These are phyloP conservation scores for Glossophaga mutica DNA, from an alignment of 2,797 vertebrate species.

Conservation along the genomic window DNA sequence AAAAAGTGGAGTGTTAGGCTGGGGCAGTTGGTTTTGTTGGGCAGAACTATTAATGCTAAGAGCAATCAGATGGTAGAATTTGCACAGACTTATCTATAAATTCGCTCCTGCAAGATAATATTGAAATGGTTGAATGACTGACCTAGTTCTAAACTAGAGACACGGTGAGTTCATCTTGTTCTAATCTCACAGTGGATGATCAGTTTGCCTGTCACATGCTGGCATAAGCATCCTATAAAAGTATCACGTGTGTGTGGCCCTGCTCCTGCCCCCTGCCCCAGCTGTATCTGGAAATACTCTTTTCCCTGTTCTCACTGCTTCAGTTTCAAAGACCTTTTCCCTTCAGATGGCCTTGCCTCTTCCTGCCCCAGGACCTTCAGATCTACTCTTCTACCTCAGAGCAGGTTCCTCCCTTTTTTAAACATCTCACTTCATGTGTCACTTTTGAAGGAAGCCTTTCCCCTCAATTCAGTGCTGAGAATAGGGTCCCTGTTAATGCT, in stretches of 20 bases:
- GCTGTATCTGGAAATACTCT: neutral
- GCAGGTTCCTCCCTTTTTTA: neutral
- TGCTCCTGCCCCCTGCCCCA: neutral
- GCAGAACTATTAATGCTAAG: constrained; percentile 60
- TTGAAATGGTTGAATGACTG: constrained; percentile 65
- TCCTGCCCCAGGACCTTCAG: neutral
- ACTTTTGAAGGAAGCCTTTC: neutral
- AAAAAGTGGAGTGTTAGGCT: constrained; percentile 51
- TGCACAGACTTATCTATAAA: constrained; percentile 55
- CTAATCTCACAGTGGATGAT: constrained; percentile 53
- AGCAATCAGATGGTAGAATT: constrained; percentile 63
- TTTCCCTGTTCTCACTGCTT: neutral
- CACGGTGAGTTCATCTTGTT: constrained; percentile 49
- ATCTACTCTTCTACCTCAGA: neutral
- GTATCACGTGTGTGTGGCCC: neutral
- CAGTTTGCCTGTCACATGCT: constrained; percentile 37
- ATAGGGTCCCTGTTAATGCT: neutral
- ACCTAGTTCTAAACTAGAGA: constrained; percentile 43
- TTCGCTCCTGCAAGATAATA: constrained; percentile 36
- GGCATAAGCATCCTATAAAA: neutral
- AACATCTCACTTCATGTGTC: neutral
- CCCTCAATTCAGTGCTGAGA: neutral
- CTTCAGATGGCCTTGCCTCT: neutral
- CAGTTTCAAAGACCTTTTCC: neutral
- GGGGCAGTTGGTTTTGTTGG: constrained; percentile 38